Conservation (phyloP, 2,797 vertebrate genomes). For the Betta splendens region DNA sequence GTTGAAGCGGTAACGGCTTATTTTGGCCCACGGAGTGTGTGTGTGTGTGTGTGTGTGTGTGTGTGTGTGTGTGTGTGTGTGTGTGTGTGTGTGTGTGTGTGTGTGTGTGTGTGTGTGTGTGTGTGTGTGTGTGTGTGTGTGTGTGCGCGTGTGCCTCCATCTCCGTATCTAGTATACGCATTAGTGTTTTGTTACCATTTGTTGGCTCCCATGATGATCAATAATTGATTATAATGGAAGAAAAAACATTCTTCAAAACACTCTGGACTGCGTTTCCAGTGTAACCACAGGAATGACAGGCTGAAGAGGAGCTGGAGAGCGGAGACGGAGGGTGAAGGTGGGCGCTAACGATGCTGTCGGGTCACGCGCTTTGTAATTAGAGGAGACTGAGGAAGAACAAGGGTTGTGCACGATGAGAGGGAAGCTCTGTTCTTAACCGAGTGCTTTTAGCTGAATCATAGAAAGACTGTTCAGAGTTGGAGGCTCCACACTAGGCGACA, state of each 20-base stretch:
- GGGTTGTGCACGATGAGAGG: background rate
- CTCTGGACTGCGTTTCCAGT: conserved; percentile 2
- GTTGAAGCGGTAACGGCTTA: conserved; percentile 36
- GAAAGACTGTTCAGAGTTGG: conserved; percentile 15
- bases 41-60: background rate
- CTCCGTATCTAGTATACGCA: background rate
- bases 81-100: background rate
- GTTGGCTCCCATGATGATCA: conserved; percentile 16
- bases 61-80: background rate
- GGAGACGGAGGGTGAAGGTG: conserved; percentile 43
- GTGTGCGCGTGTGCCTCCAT: background rate
- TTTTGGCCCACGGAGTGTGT: background rate
- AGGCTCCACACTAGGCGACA: conserved; percentile 1
- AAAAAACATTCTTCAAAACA: conserved; percentile 10
- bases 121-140: background rate
- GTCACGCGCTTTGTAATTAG: conserved; percentile 37
- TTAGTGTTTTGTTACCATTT: conserved; percentile 1
- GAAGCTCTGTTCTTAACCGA: background rate
- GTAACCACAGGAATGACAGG: background rate
- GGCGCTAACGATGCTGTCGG: conserved; percentile 28
- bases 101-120: no score
- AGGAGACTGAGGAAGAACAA: conserved; percentile 24
- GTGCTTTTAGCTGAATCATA: conserved; percentile 19
- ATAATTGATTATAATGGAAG: conserved; percentile 6
- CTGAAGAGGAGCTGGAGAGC: conserved; percentile 19